A percentile compares a stretch with the other conserved stretches of the same genome.
These are phyloP conservation scores for Eupeodes latifasciatus DNA, from an alignment of 2,888 invertebrate species.

Conservation along the genomic window DNA sequence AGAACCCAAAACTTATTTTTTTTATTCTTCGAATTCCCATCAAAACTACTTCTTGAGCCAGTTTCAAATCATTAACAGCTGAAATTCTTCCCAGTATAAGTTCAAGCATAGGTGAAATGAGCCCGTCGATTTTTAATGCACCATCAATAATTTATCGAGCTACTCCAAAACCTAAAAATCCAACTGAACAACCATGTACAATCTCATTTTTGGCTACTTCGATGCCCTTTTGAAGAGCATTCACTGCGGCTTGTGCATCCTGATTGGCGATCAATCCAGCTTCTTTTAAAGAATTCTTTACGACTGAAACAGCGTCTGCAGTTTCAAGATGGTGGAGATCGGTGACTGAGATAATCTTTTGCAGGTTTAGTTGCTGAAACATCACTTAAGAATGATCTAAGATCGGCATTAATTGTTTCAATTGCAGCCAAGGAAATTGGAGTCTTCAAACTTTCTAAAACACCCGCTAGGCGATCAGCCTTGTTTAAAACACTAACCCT, in stretches of 20 bases:
- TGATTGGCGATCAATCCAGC: not conserved
- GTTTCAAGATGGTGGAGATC: not conserved
- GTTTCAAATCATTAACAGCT: not conserved
- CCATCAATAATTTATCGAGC: not conserved
- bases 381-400: not conserved
- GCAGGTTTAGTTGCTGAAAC: not conserved
- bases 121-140: not conserved
- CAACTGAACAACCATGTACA: not conserved
- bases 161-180: constrained; percentile 3
- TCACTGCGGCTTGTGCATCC: constrained; percentile 19
- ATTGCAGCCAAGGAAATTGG: not conserved
- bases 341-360: not conserved
- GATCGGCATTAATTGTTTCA: not conserved
- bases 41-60: not conserved
- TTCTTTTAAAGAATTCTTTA: not conserved
- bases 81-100: not conserved
- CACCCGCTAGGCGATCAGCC: not conserved
- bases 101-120: not conserved
- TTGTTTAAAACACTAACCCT: not conserved
- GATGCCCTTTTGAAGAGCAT: not conserved
- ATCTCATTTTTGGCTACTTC: not conserved
- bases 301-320: not conserved
- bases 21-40: not conserved
- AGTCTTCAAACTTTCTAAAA: not conserved
- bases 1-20: no score